Percentiles rank a stretch among this genome's conserved stretches.
Evolutionary conservation across 2,113 vertebrate species (phyloP).

Genomic region (Tenrec ecaudatus): DNA sequence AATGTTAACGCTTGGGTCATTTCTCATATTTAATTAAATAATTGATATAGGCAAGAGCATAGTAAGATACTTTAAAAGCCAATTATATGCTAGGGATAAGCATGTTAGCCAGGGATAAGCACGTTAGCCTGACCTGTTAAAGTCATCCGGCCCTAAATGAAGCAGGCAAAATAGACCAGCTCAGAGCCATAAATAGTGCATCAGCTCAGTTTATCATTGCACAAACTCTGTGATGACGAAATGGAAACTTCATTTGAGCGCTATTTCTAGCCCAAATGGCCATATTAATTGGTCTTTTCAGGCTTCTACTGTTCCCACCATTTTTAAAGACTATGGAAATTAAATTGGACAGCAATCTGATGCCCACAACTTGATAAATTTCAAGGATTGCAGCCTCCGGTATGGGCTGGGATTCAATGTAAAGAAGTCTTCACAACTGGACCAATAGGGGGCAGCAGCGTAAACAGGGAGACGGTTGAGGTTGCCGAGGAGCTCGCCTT

Average conservation of each 20-base stretch:
- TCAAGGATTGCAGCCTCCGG: too few relatives aligned
- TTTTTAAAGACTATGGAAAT: not conserved
- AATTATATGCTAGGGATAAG: conserved; percentile 27
- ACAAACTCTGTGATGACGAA: not conserved
- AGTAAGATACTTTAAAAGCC: not conserved
- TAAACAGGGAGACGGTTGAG: too few relatives aligned
- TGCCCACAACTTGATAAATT: not conserved
- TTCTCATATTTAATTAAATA: not conserved
- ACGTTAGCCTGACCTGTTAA: not conserved
- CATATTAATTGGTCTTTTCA: conserved; percentile 42
- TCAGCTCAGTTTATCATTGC: not conserved
- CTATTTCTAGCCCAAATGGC: not conserved
- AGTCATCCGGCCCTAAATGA: not conserved
- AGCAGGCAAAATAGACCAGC: not conserved
- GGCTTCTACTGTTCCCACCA: not conserved
- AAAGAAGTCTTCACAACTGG: too few relatives aligned
- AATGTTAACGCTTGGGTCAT: not conserved
- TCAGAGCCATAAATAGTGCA: not conserved
- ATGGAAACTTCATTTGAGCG: not conserved
- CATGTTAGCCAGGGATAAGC: not conserved
- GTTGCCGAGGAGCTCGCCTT: too few relatives aligned
- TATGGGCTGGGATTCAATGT: too few relatives aligned
- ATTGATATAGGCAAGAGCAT: not conserved
- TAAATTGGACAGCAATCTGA: not conserved
- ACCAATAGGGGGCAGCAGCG: too few relatives aligned